Conservation (phyloP, 2,113 vertebrate species). For the Isurus oxyrinchus region DNA sequence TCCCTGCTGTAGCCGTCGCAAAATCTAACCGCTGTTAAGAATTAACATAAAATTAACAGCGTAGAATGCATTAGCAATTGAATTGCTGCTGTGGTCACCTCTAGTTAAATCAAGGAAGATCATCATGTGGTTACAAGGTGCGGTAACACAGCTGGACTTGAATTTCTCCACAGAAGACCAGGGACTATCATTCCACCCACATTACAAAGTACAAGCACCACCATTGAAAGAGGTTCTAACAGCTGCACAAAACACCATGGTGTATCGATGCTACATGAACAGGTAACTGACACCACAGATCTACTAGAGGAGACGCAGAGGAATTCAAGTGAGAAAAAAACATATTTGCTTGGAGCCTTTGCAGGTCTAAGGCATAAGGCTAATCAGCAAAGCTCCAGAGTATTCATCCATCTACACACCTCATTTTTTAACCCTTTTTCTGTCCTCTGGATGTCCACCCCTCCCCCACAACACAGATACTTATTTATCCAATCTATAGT, state of each 20-base stretch:
- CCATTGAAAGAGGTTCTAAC: neutral
- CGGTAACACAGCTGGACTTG: neutral
- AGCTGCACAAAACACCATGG: neutral
- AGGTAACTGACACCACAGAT: neutral
- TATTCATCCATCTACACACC: neutral
- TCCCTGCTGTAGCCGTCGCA: neutral
- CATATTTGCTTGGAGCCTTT: neutral
- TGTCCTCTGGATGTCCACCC: neutral
- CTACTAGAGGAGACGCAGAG: neutral
- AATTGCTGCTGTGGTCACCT: neutral
- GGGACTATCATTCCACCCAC: neutral
- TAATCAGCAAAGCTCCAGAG: neutral
- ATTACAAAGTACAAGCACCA: neutral
- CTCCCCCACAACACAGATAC: neutral
- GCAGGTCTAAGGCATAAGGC: neutral
- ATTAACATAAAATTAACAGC: neutral
- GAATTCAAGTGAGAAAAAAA: neutral
- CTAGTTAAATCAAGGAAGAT: neutral
- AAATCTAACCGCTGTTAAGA: neutral
- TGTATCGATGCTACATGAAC: neutral
- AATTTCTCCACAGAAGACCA: neutral
- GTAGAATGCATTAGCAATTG: neutral
- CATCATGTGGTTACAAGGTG: neutral
- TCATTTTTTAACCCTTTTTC: neutral
- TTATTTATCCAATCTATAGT: neutral